Evolutionary conservation across 2,888 invertebrate genomes (phyloP), one percentile per base, ranked within the genome.

Genomic region (Epirrhoe tristata): DNA sequence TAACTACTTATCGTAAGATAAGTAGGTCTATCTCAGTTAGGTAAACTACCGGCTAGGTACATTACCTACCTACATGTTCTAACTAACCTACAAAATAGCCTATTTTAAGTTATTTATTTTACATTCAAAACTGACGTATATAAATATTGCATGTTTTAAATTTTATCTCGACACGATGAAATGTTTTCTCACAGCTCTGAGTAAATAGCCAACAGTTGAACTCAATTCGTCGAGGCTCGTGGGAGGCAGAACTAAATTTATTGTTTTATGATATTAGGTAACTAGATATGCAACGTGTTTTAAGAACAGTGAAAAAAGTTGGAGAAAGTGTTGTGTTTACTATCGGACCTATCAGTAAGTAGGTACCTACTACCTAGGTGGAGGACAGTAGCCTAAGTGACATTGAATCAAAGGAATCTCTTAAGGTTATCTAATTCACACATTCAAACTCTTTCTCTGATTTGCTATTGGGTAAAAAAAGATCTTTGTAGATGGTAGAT

Each of bases 101-200:
- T 24, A 24, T 3, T 36, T 10, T 36, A 6, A 10, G 6, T 36
- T 36, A 36, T 36, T 36, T 36, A 6, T 12, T 16, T 48, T 48
- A 16, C 14, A 16, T 16, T 5, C 6, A 6, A 48, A 48, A 51
- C 36, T 48, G 55, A 17, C 39, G 50, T 55, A 10, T 50, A 51
- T 51, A 66, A 66, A 66, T 55, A 66, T 62, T 62, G 50, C 62
- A 62, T 53, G 34, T 34, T 56, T 39, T n/a, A n/a, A n/a, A n/a
- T n/a, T 53, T 63, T 67, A 67, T 67, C 67, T 63, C 36, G 55
- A 63, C 55, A 55, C 17, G 55, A 39, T 24, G 12, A 59, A 46
- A 63, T 63, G 24, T 67, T 58, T 48, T 58, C 54, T 12, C 3
- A 50, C 12, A 48, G 10, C 14, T 12, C 12, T 46, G 3, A 10